Conservation (phyloP, 2,113 vertebrate species). For the Solenodon paradoxus region DNA sequence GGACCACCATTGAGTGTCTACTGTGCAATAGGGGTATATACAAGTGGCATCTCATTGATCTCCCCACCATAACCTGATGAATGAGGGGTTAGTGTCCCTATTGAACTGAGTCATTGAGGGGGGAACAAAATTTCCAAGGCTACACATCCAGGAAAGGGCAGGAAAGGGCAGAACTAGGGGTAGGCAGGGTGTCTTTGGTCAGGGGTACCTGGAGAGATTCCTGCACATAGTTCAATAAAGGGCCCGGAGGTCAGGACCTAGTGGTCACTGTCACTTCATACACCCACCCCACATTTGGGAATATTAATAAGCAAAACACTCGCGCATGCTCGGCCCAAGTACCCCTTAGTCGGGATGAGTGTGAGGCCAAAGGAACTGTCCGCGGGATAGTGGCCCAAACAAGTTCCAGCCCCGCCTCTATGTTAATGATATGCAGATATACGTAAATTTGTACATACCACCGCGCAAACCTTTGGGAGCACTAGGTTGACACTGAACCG, state of each 20-base stretch:
- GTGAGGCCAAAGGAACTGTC: slow-evolving; percentile 34
- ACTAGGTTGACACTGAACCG: slow-evolving; percentile 25
- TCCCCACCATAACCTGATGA: not conserved
- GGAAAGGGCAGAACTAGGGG: not conserved
- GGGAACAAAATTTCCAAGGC: slow-evolving; percentile 1
- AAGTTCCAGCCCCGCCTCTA: slow-evolving; percentile 60
- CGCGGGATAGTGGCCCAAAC: slow-evolving; percentile 52
- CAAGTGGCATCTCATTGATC: not conserved
- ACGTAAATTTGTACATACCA: slow-evolving; percentile 56
- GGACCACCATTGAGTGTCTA: not conserved
- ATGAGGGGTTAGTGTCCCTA: not conserved
- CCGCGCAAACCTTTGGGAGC: slow-evolving; percentile 62
- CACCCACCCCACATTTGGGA: not conserved
- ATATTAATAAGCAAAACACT: slow-evolving; percentile 17
- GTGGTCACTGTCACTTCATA: not conserved
- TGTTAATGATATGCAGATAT: slow-evolving; percentile 70
- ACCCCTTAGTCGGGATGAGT: not conserved
- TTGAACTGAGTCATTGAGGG: not conserved
- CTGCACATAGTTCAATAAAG: not conserved
- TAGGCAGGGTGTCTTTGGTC: not conserved
- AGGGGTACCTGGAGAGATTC: not conserved
- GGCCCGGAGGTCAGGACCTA: not conserved
- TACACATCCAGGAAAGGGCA: not conserved
- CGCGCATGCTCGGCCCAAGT: slow-evolving; percentile 2
- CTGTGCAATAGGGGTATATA: not conserved